These are phyloP conservation scores for Diabrotica undecimpunctata DNA, from an alignment of 1,140 invertebrate genomes.

Conservation along the genomic window DNA sequence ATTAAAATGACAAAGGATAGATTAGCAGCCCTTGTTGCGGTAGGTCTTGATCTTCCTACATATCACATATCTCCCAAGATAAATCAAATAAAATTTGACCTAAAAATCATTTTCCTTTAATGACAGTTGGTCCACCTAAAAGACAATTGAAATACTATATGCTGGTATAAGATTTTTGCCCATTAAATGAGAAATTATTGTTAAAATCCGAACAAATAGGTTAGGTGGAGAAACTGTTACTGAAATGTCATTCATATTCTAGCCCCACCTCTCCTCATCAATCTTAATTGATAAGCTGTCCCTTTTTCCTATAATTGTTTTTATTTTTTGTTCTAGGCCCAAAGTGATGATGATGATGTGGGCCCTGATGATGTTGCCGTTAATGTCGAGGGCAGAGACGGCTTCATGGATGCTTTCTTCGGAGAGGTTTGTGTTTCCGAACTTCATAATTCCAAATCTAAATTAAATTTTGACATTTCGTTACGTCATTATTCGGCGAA, in stretches of 20 bases:
- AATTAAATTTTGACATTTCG: too few relatives aligned
- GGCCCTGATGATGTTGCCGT: constrained; percentile 87
- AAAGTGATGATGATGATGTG: constrained; percentile 93
- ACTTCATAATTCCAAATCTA: too few relatives aligned
- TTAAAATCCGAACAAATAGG: constrained; percentile 31
- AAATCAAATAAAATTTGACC: constrained; percentile 5
- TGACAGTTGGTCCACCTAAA: constrained; percentile 8
- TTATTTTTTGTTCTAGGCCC: constrained; percentile 62
- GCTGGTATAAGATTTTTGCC: not conserved
- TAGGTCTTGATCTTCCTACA: constrained; percentile 49
- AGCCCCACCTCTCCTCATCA: constrained; percentile 39
- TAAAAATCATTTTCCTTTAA: constrained; percentile 12
- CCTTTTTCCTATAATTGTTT: constrained; percentile 33
- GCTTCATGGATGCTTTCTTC: constrained; percentile 98
- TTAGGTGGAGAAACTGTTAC: constrained; percentile 29
- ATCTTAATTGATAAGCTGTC: not conserved
- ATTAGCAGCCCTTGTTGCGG: constrained; percentile 93
- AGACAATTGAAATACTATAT: not conserved
- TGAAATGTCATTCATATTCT: constrained; percentile 19
- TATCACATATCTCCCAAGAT: not conserved
- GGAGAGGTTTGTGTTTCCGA: constrained; percentile 68
- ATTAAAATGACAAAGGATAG: constrained; percentile 95
- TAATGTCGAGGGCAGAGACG: constrained; percentile 81
- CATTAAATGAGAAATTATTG: constrained; percentile 21
- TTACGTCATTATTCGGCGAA: not conserved